phyloP scores from a whole-genome alignment of 2,888 invertebrate genomes.

The Dryobota labecula region DNA sequence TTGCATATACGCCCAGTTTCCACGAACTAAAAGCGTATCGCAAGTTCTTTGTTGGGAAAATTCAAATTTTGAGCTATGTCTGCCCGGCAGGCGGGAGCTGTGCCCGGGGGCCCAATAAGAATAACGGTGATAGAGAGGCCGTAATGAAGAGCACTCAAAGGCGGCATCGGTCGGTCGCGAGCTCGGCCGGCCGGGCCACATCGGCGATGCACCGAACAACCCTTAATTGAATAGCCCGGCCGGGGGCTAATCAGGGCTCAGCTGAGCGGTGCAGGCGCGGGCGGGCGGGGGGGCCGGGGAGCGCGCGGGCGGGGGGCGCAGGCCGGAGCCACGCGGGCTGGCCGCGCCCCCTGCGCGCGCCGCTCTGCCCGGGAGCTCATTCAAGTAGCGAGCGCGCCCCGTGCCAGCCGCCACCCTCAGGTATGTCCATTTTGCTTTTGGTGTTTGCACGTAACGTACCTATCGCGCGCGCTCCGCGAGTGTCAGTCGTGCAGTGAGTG shows the following conservation, averaged over 20 bases:
- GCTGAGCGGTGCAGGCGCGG: constrained; percentile 85
- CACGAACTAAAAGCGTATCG: constrained; percentile 20
- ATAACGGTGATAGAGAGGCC: constrained; percentile 80
- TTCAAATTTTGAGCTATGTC: constrained; percentile 68
- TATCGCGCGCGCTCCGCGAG: constrained; percentile 86
- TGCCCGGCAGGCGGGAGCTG: constrained; percentile 54
- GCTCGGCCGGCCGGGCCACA: constrained; percentile 73
- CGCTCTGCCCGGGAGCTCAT: constrained; percentile 89
- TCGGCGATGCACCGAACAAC: constrained; percentile 86
- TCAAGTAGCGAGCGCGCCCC: constrained; percentile 89
- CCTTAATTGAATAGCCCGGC: constrained; percentile 89
- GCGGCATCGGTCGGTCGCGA: constrained; percentile 72
- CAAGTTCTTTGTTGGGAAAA: constrained; percentile 63
- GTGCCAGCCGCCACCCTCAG: constrained; percentile 89
- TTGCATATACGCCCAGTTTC: constrained; percentile 27
- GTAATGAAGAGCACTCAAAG: constrained; percentile 86
- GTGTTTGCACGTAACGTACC: constrained; percentile 86
- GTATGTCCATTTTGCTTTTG: constrained; percentile 90
- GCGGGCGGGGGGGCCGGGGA: constrained; percentile 66
- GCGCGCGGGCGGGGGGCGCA: constrained; percentile 68
- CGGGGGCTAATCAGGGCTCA: constrained; percentile 90
- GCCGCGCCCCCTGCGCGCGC: constrained; percentile 92
- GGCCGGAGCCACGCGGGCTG: constrained; percentile 90
- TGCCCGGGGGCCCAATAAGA: constrained; percentile 76
- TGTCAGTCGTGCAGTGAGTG: constrained; percentile 87